Conservation (phyloP, 1,140 invertebrate species). For the Sesamia nonagrioides region DNA sequence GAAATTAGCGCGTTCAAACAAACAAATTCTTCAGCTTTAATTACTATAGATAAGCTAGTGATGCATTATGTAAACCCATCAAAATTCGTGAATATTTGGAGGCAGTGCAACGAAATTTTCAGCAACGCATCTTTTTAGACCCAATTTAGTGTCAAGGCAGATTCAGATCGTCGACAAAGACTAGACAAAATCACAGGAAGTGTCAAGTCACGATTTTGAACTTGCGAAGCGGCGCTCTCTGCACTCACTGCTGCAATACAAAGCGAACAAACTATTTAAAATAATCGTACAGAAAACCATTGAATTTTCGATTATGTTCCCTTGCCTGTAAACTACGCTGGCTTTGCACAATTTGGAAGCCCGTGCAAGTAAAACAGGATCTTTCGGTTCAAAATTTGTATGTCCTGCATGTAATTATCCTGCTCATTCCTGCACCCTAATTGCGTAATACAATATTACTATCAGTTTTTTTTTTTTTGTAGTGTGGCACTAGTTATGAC, state of each 20-base stretch:
- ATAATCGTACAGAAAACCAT: neutral
- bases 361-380: constrained; percentile 2
- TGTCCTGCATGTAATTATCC: neutral
- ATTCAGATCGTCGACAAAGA: neutral
- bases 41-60: too few species aligned
- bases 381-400: neutral
- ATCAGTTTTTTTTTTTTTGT: too few species aligned
- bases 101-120: too few species aligned
- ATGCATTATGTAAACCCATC: too few species aligned
- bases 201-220: neutral
- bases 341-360: neutral
- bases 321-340: neutral
- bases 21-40: too few species aligned
- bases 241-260: too few species aligned
- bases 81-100: too few species aligned
- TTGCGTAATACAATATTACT: too few species aligned
- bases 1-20: too few species aligned
- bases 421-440: neutral
- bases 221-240: too few species aligned
- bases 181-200: neutral
- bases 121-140: neutral
- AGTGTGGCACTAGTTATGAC: too few species aligned
- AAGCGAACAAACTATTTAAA: too few species aligned
- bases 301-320: neutral
- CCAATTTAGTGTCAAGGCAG: neutral